phyloP scores from a whole-genome alignment of 2,888 invertebrate species.

The Cryptus viduatorius region DNA sequence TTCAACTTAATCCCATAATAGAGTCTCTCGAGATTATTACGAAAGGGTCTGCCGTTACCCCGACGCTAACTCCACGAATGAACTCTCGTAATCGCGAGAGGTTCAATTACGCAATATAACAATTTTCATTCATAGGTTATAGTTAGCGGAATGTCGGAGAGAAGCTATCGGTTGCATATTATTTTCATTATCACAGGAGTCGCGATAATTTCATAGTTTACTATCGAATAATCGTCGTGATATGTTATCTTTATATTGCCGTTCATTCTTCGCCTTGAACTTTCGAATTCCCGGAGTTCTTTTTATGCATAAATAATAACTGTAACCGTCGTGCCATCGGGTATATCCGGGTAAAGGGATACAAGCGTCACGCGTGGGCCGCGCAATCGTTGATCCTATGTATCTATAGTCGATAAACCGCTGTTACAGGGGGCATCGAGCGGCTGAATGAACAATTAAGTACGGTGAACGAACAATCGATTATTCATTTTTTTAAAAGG shows the following conservation, averaged over 20 bases:
- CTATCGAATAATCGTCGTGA: background rate
- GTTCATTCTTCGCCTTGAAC: slow-evolving; percentile 33
- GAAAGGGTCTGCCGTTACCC: background rate
- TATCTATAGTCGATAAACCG: background rate
- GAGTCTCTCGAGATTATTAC: background rate
- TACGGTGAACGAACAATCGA: no score
- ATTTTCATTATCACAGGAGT: background rate
- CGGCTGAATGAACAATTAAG: no score
- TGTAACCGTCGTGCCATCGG: background rate
- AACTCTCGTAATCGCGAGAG: background rate
- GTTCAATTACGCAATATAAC: slow-evolving; percentile 2
- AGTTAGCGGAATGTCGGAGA: background rate
- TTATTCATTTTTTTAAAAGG: no score
- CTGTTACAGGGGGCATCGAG: no score
- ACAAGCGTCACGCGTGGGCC: background rate
- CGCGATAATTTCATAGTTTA: slow-evolving; percentile 24
- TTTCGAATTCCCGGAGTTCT: background rate
- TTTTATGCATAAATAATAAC: background rate
- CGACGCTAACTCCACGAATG: background rate
- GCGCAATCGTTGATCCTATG: background rate
- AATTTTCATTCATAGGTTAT: slow-evolving; percentile 26
- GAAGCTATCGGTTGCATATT: background rate
- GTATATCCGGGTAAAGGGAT: slow-evolving; percentile 22
- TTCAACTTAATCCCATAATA: background rate
- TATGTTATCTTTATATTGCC: slow-evolving; percentile 5